Base-by-base conservation (phyloP, 2,888 invertebrate genomes). In the Buathra laborator region DNA sequence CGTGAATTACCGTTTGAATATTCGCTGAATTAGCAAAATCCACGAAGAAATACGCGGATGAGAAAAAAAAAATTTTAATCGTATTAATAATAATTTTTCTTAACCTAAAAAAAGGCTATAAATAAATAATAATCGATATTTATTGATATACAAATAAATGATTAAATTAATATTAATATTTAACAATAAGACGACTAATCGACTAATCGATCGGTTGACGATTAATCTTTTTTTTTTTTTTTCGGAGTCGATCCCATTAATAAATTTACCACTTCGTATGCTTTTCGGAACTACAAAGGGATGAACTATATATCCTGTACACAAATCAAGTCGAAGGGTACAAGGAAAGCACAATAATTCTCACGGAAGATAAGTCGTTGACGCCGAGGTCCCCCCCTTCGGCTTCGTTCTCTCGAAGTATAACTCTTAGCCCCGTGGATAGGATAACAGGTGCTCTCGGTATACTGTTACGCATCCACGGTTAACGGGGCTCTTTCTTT, bases 401-500 rank as follows among this genome's bases (percentile, higher is more conserved):
- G 7, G 16, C 29, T 46, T 19, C 14, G 70, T 44, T 14, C 5
- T 53, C 32, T 68, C 62, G n/a, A 44, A 44, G 19, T 48, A 19
- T 64, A 29, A 12, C 51, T 53, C 44, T 48, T 51, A 82, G 71
- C 32, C 64, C 53, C 12, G 51, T 19, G 37, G 79, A 59, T 71
- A 76, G 76, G 48, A 43, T 78, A 84, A 83, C 86, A 86, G 86
- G 86, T 86, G 86, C 81, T 86, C 59, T 43, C 68, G 77, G 80
- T 87, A 78, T 86, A 83, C 81, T 85, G 85, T 87, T 86, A 86
- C 85, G 87, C 82, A 87, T 85, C 85, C 86, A 81, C 83, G 76
- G 81, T 81, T 87, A 87, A 87, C 87, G 86, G 87, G 87, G 85
- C 82, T 86, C 84, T 75, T 59, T 78, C 82, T 74, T 83, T 70